Evolutionary conservation across 2,113 vertebrate species (phyloP).

Genomic region (Gymnorhina tibicen): DNA sequence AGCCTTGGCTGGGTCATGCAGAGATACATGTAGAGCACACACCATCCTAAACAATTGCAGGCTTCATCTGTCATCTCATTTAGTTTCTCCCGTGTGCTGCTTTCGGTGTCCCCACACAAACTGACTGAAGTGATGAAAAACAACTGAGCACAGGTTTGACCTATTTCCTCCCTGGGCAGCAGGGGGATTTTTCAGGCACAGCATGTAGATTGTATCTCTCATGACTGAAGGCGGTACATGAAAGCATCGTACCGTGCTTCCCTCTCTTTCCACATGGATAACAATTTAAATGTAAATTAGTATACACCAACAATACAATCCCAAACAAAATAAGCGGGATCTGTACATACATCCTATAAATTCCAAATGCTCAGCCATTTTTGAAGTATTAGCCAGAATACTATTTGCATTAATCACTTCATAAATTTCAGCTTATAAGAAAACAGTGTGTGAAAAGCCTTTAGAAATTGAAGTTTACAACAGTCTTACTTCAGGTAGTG

Average conservation of each 20-base stretch:
- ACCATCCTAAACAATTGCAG: neutral
- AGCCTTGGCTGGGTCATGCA: neutral
- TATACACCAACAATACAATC: conserved; percentile 17
- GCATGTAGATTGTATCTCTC: neutral
- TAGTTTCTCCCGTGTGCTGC: neutral
- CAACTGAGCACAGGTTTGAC: neutral
- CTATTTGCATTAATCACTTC: conserved; percentile 38
- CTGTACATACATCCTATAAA: neutral
- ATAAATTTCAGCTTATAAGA: neutral
- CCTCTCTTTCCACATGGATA: neutral
- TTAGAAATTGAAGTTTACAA: neutral
- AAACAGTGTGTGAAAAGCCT: neutral
- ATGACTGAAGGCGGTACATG: neutral
- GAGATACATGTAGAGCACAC: neutral
- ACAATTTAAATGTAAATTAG: conserved; percentile 72
- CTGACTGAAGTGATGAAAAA: conserved; percentile 18
- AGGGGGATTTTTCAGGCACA: conserved; percentile 23
- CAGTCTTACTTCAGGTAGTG: neutral
- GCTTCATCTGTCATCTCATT: conserved; percentile 42
- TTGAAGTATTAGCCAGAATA: neutral
- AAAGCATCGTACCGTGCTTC: neutral
- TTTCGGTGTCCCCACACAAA: neutral
- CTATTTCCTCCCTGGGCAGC: conserved; percentile 36
- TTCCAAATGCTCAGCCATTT: neutral
- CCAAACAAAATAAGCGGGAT: neutral